Evolutionary conservation across 2,113 vertebrate genomes (phyloP).

Genomic region (Cyprinodon tularosa): DNA sequence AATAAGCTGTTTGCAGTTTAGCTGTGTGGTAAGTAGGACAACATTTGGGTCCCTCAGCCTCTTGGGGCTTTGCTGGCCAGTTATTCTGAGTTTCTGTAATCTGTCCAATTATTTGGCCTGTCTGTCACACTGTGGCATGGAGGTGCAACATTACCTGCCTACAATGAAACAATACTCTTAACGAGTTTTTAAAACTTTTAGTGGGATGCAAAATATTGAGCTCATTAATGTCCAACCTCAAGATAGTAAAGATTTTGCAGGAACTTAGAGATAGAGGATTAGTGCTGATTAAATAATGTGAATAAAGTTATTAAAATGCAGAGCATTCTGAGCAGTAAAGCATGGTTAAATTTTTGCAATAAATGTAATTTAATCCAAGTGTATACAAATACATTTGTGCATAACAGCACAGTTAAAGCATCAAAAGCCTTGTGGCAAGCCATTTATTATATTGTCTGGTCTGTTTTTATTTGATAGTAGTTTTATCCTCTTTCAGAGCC

Average conservation of each 20-base stretch:
- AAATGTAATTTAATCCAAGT: neutral
- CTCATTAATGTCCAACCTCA: neutral
- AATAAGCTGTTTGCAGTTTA: conserved; percentile 24
- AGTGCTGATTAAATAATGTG: neutral
- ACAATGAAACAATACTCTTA: neutral
- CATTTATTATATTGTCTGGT: neutral
- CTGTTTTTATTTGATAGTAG: neutral
- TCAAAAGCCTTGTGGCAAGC: neutral
- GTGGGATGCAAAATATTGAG: neutral
- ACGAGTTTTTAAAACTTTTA: neutral
- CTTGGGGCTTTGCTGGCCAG: conserved; percentile 1
- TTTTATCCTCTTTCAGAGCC: neutral
- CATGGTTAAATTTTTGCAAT: conserved; percentile 2
- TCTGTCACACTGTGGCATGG: conserved; percentile 9
- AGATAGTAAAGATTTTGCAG: neutral
- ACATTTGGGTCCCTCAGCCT: conserved; percentile 19
- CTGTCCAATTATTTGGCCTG: conserved; percentile 20
- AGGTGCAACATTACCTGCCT: neutral
- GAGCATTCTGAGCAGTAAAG: neutral
- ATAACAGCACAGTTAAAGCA: neutral
- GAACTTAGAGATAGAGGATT: neutral
- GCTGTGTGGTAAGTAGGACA: conserved; percentile 28
- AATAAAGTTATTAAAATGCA: neutral
- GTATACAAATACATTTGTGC: neutral
- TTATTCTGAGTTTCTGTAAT: conserved; percentile 9